A percentile compares a stretch with the other conserved stretches of the same genome.
Conservation (phyloP, 1,140 invertebrate genomes). For the Lasioglossum albipes region DNA sequence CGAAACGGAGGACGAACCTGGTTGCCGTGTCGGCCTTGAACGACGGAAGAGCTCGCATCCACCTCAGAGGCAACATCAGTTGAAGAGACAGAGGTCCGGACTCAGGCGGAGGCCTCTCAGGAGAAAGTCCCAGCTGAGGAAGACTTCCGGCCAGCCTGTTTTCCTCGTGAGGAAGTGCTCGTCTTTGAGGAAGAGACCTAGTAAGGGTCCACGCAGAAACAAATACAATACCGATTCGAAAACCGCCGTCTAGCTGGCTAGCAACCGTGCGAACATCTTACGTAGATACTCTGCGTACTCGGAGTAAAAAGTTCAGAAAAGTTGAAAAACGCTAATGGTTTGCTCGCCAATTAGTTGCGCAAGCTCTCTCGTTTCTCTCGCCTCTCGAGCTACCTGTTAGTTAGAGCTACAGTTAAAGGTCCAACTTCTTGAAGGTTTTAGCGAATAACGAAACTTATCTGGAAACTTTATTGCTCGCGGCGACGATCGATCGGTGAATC, state of each 20-base stretch:
- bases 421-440: too few species aligned
- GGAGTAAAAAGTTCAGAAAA: too few species aligned
- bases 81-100: slow-evolving; percentile 55
- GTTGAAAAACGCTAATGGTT: too few species aligned
- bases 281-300: too few species aligned
- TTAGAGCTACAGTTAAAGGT: too few species aligned
- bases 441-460: too few species aligned
- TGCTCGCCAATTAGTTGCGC: neutral
- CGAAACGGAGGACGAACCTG: slow-evolving; percentile 57
- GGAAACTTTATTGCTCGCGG: too few species aligned
- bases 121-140: slow-evolving; percentile 73
- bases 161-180: slow-evolving; percentile 76
- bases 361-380: neutral
- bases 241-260: too few species aligned
- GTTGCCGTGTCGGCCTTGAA: slow-evolving; percentile 13
- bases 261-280: too few species aligned
- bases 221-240: too few species aligned
- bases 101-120: slow-evolving; percentile 72
- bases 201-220: slow-evolving; percentile 64
- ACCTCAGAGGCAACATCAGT: slow-evolving; percentile 42
- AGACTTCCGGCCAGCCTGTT: slow-evolving; percentile 73
- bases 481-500: too few species aligned
- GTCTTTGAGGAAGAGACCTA: slow-evolving; percentile 75
- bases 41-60: slow-evolving; percentile 40
- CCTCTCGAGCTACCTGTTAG: too few species aligned